Evolutionary conservation across 2,797 vertebrate species (phyloP).

Genomic region (Gymnothorax javanicus): DNA sequence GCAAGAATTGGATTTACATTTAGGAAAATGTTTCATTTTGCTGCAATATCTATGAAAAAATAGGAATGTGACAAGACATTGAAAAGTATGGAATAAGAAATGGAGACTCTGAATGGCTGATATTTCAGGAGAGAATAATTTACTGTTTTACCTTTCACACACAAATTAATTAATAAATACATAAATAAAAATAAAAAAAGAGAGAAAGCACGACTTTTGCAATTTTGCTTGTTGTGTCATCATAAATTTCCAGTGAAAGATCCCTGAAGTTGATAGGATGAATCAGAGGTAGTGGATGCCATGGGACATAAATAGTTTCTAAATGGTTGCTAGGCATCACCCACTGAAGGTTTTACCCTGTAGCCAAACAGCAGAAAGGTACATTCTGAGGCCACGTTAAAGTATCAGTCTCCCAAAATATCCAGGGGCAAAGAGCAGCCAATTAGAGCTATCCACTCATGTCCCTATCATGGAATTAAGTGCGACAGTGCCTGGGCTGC

Average conservation of each 20-base stretch:
- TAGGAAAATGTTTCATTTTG: not conserved
- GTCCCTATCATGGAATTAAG: slow-evolving; percentile 78
- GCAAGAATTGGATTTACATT: not conserved
- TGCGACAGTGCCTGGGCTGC: slow-evolving; percentile 79
- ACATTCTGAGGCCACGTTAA: slow-evolving; percentile 77
- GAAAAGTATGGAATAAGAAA: not conserved
- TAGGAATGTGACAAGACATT: not conserved
- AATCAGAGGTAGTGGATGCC: slow-evolving; percentile 51
- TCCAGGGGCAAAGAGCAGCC: slow-evolving; percentile 73
- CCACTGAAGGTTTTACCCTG: slow-evolving; percentile 65
- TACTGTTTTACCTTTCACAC: slow-evolving; percentile 54
- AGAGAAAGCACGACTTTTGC: slow-evolving; percentile 36
- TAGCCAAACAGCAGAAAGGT: slow-evolving; percentile 75
- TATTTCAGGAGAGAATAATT: slow-evolving; percentile 2
- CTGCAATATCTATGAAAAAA: not conserved
- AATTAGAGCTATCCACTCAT: slow-evolving; percentile 77
- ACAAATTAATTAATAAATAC: slow-evolving; percentile 50
- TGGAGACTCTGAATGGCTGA: not conserved
- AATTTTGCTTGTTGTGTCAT: slow-evolving; percentile 51
- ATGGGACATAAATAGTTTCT: slow-evolving; percentile 68
- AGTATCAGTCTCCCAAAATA: slow-evolving; percentile 79
- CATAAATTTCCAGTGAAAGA: slow-evolving; percentile 41
- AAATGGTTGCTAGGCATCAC: slow-evolving; percentile 73
- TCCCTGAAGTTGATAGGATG: slow-evolving; percentile 46
- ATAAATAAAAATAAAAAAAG: slow-evolving; percentile 30